Conservation (phyloP, 2,888 invertebrate genomes). For the Amblyteles armatorius region DNA sequence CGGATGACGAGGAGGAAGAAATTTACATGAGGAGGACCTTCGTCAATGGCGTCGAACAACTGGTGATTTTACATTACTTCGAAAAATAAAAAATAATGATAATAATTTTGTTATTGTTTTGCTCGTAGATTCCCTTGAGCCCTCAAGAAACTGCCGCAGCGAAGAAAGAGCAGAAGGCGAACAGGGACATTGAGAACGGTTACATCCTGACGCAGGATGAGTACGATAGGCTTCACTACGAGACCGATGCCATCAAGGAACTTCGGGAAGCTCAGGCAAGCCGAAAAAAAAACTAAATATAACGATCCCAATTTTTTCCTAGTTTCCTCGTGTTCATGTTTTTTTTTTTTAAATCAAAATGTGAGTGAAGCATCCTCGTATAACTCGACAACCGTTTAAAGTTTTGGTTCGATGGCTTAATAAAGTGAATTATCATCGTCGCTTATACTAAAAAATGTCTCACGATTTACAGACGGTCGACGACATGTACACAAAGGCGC, state of each 20-base stretch:
- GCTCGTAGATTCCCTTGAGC: conserved; percentile 71
- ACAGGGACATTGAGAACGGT: conserved; percentile 85
- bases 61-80: conserved; percentile 66
- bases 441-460: not conserved
- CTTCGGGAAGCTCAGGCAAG: conserved; percentile 87
- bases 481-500: conserved; percentile 89
- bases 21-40: conserved; percentile 73
- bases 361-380: not conserved
- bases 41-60: conserved; percentile 69
- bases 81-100: not conserved
- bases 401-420: not conserved
- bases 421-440: not conserved
- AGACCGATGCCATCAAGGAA: conserved; percentile 87
- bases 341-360: not conserved
- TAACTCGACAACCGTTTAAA: too few species aligned
- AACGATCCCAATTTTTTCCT: not conserved
- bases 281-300: conserved; percentile 26
- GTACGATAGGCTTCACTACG: conserved; percentile 87
- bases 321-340: conserved; percentile 38
- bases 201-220: conserved; percentile 87
- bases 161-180: conserved; percentile 83
- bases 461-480: conserved; percentile 87
- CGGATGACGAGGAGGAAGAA: conserved; percentile 73
- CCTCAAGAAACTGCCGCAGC: conserved; percentile 70
- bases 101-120: not conserved